Evolutionary conservation across 37 sponge, comb jelly and placozoan species (phyloP).

Genomic region (Agelas oroides): DNA sequence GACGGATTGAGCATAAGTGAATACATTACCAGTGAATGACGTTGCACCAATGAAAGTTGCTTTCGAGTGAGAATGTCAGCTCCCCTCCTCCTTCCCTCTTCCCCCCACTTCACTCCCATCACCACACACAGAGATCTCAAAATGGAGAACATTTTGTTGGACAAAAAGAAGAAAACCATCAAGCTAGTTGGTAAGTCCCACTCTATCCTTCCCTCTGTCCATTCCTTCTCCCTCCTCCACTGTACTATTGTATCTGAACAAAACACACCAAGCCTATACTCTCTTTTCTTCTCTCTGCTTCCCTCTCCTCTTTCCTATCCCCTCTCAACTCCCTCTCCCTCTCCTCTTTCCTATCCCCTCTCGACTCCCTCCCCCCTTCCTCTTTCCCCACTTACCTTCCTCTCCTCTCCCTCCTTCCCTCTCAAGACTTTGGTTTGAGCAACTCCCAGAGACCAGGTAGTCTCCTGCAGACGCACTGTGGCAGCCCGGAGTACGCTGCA

Average conservation of each 20-base stretch:
- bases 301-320: too few species aligned
- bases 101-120: too few species aligned
- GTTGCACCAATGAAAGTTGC: too few species aligned
- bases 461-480: slow-evolving; percentile 95
- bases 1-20: too few species aligned
- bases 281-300: too few species aligned
- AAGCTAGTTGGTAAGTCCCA: slow-evolving; percentile 93
- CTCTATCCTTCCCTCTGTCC: background rate
- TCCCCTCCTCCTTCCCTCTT: too few species aligned
- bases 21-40: too few species aligned
- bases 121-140: slow-evolving; percentile 83
- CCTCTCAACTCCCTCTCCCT: too few species aligned
- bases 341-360: background rate
- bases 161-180: slow-evolving; percentile 89
- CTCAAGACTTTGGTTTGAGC: slow-evolving; percentile 93
- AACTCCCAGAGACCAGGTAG: slow-evolving; percentile 88
- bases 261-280: background rate
- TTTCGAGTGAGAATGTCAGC: too few species aligned
- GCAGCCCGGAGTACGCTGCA: slow-evolving; percentile 98
- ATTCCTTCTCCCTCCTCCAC: background rate
- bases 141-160: slow-evolving; percentile 97
- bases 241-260: background rate
- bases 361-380: too few species aligned
- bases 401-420: too few species aligned
- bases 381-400: too few species aligned